These are phyloP conservation scores for Pteruthius melanotis DNA, from an alignment of 2,113 vertebrate genomes.

Conservation along the genomic window DNA sequence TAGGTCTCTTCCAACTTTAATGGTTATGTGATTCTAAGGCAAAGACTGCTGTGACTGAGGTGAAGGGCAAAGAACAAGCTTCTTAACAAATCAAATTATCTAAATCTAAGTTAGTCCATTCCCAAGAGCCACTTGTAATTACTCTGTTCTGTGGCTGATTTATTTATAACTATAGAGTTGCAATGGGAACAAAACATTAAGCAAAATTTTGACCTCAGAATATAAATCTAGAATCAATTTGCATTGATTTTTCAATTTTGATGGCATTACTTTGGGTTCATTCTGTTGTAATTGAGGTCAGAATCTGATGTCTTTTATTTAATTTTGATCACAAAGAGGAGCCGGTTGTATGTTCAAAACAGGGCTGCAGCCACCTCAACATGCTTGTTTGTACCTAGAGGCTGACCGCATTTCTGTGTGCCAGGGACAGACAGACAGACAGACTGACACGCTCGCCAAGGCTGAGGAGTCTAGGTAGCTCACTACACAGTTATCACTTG, in stretches of 20 bases:
- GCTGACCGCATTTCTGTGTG: not conserved
- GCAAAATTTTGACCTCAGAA: not conserved
- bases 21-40: not conserved
- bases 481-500: not conserved
- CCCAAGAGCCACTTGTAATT: not conserved
- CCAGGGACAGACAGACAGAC: not conserved
- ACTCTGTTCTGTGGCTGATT: not conserved
- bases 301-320: not conserved
- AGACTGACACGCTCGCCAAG: not conserved
- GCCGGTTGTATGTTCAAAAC: not conserved
- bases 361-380: not conserved
- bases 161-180: slow-evolving; percentile 5
- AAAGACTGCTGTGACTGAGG: not conserved
- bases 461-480: no score
- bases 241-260: not conserved
- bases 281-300: not conserved
- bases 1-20: not conserved
- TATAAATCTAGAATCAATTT: not conserved
- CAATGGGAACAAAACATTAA: slow-evolving; percentile 26
- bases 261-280: not conserved
- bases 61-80: not conserved
- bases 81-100: slow-evolving; percentile 11
- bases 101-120: not conserved
- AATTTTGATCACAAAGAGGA: not conserved
- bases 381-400: not conserved